Evolutionary conservation across 1,140 invertebrate species (phyloP).

Genomic region (Ostrea denselamellosa): DNA sequence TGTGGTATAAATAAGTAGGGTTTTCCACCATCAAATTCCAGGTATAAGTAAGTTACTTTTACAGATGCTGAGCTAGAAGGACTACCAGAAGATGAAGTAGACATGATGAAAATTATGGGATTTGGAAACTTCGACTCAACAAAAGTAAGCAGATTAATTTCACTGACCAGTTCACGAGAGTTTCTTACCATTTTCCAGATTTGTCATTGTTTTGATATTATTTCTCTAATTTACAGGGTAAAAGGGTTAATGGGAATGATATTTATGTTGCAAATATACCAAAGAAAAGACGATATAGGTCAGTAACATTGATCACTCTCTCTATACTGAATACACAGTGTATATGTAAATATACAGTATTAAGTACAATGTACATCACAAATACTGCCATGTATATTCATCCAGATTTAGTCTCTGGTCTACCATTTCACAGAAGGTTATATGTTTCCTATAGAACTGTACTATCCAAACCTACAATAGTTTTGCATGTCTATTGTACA

Average conservation of each 20-base stretch:
- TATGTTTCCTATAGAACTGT: too few species aligned
- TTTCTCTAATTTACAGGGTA: constrained; percentile 77
- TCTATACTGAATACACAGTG: too few species aligned
- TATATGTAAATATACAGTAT: too few species aligned
- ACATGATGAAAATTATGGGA: constrained; percentile 98
- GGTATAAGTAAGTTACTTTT: neutral
- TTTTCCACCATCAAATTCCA: too few species aligned
- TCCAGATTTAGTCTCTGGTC: too few species aligned
- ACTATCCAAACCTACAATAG: too few species aligned
- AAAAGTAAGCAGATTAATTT: constrained; percentile 81
- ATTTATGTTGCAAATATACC: constrained; percentile 95
- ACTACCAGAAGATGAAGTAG: constrained; percentile 89
- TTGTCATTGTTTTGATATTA: neutral
- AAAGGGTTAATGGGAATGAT: constrained; percentile 96
- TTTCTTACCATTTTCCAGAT: neutral
- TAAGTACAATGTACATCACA: too few species aligned
- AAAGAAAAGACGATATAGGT: constrained; percentile 93
- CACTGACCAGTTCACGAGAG: neutral
- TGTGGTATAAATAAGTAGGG: too few species aligned
- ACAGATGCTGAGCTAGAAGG: constrained; percentile 56
- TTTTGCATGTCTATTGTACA: too few species aligned
- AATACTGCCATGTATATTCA: too few species aligned
- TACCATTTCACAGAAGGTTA: too few species aligned
- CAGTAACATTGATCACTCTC: neutral
- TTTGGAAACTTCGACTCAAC: constrained; percentile 97